A percentile compares a stretch with the other conserved stretches of the same genome.
Evolutionary conservation across 2,113 vertebrate genomes (phyloP).

Genomic region (Turdus rufiventris): DNA sequence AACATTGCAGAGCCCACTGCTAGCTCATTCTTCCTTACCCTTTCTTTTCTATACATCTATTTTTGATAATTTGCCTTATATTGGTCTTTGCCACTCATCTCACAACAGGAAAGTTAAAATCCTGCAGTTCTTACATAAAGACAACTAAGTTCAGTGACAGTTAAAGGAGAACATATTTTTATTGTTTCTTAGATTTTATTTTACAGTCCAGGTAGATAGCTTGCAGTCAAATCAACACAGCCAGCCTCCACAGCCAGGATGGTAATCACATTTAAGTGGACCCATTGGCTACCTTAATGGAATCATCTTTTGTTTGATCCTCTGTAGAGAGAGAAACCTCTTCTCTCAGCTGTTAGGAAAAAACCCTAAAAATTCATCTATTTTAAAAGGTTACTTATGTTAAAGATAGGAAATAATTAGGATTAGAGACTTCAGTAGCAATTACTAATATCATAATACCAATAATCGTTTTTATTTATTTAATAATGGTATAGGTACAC

Average conservation of each 20-base stretch:
- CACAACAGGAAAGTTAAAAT: background rate
- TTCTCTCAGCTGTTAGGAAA: background rate
- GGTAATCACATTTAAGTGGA: background rate
- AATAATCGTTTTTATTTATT: background rate
- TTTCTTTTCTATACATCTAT: background rate
- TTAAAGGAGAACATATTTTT: background rate
- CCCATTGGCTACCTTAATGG: background rate
- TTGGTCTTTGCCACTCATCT: background rate
- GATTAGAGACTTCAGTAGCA: background rate
- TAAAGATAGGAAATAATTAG: background rate
- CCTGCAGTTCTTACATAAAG: background rate
- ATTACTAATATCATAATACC: background rate
- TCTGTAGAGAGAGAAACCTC: fast-evolving
- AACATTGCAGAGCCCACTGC: background rate
- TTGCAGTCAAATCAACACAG: background rate
- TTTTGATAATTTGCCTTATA: background rate
- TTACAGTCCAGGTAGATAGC: background rate
- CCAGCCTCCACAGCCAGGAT: background rate
- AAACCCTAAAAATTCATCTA: background rate
- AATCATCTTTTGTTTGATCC: background rate
- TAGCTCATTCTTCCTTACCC: background rate
- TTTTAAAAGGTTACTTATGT: background rate
- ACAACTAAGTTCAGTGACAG: background rate
- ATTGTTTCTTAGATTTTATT: background rate
- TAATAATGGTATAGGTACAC: background rate